Evolutionary conservation across 2,888 invertebrate species (phyloP).

Genomic region (Eristalis intricaria): DNA sequence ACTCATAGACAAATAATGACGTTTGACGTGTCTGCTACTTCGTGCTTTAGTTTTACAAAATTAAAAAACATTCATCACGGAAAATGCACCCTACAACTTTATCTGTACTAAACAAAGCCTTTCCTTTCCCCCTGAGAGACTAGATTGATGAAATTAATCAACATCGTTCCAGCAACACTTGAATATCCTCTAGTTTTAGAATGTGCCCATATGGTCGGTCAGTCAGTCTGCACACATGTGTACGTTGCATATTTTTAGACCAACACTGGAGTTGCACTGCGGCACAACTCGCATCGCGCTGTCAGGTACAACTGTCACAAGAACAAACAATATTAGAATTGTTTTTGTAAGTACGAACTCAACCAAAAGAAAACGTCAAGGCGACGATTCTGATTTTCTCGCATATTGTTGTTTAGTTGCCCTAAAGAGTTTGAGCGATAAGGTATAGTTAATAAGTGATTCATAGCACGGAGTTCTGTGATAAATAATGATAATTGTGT

Average conservation of each 20-base stretch:
- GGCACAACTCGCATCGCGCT: constrained; percentile 3
- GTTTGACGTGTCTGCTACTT: too few relatives aligned
- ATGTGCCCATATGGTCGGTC: not conserved
- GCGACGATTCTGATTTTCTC: not conserved
- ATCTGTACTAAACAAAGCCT: not conserved
- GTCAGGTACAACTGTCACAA: constrained; percentile 9
- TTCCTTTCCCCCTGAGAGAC: not conserved
- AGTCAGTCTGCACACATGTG: not conserved
- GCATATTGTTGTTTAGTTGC: constrained; percentile 2
- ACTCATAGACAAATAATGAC: too few relatives aligned
- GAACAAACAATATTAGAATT: not conserved
- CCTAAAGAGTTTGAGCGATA: not conserved
- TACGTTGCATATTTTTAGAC: constrained; percentile 4
- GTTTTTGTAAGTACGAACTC: constrained; percentile 3
- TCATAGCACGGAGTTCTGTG: not conserved
- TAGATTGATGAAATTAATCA: constrained; percentile 21
- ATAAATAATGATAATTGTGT: not conserved
- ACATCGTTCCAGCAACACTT: constrained; percentile 2
- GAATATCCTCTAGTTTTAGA: not conserved
- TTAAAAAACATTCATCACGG: not conserved
- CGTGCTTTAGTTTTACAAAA: not conserved
- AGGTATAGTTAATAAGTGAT: not conserved
- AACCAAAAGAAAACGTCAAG: constrained; percentile 4
- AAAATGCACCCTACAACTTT: constrained; percentile 11
- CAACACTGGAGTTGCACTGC: constrained; percentile 14